Evolutionary conservation across 2,797 vertebrate genomes (phyloP).

Genomic region (Macroramphosus scolopax): DNA sequence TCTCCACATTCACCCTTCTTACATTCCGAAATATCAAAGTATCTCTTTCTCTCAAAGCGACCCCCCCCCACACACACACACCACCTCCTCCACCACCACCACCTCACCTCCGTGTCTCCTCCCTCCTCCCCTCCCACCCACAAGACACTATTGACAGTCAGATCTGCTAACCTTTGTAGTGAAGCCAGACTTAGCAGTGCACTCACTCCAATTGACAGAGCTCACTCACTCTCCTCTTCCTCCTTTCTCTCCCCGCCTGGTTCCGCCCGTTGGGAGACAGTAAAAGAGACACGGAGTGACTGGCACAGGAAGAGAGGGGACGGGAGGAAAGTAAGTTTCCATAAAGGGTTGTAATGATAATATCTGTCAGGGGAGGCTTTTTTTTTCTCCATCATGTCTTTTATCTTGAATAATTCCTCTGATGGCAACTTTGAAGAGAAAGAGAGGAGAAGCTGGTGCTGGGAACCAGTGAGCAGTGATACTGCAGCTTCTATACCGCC

Average conservation of each 20-base stretch:
- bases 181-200: conserved; percentile 95
- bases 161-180: conserved; percentile 99
- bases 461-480: conserved; percentile 80
- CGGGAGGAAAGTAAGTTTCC: conserved; percentile 76
- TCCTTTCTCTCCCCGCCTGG: conserved; percentile 19
- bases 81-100: conserved; percentile 62
- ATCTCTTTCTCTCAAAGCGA: conserved; percentile 98
- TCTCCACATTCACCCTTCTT: conserved; percentile 99
- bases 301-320: conserved; percentile 24
- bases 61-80: conserved; percentile 62
- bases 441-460: conserved; percentile 79
- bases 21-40: conserved; percentile 99
- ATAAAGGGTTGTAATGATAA: conserved; percentile 92
- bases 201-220: conserved; percentile 92
- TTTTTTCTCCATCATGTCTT: conserved; percentile 77
- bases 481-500: conserved; percentile 91
- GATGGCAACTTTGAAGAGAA: conserved; percentile 90
- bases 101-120: conserved; percentile 68
- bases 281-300: conserved; percentile 47
- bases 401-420: conserved; percentile 94
- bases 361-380: conserved; percentile 84
- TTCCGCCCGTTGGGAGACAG: conserved; percentile 63
- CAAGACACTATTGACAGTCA: conserved; percentile 97
- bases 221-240: conserved; percentile 76
- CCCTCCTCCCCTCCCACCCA: conserved; percentile 65